Percentiles rank a stretch among this genome's conserved stretches.
phyloP scores from a whole-genome alignment of 2,797 vertebrate species.

The Chrosomus eos region DNA sequence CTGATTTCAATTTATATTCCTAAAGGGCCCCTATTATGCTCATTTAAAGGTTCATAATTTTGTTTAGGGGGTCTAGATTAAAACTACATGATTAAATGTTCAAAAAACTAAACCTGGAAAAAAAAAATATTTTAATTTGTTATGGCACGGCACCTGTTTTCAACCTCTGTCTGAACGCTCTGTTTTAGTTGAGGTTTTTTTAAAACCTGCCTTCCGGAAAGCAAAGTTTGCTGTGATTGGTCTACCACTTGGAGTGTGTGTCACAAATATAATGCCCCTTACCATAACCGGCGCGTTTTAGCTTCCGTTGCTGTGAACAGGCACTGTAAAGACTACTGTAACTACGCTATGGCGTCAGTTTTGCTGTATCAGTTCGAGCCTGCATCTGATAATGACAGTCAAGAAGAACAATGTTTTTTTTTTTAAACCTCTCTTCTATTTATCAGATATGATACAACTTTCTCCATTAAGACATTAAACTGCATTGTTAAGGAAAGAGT shows the following conservation, averaged over 20 bases:
- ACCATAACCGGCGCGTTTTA: neutral
- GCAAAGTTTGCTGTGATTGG: neutral
- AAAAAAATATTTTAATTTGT: neutral
- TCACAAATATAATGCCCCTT: neutral
- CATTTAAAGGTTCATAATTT: neutral
- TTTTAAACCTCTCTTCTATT: neutral
- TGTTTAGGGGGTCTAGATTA: neutral
- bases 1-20: neutral
- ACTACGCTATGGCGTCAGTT: neutral
- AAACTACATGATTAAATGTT: neutral
- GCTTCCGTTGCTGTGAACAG: neutral
- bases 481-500: neutral
- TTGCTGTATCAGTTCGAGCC: neutral
- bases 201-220: neutral
- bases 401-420: neutral
- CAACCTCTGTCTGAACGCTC: neutral
- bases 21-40: neutral
- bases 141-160: neutral
- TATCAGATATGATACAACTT: neutral
- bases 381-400: neutral
- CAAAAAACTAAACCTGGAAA: neutral
- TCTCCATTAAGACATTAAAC: neutral
- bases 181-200: neutral
- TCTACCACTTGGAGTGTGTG: neutral
- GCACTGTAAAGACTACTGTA: neutral